phyloP scores from a whole-genome alignment of 2,113 vertebrate species.

The Serilophus lunatus region DNA sequence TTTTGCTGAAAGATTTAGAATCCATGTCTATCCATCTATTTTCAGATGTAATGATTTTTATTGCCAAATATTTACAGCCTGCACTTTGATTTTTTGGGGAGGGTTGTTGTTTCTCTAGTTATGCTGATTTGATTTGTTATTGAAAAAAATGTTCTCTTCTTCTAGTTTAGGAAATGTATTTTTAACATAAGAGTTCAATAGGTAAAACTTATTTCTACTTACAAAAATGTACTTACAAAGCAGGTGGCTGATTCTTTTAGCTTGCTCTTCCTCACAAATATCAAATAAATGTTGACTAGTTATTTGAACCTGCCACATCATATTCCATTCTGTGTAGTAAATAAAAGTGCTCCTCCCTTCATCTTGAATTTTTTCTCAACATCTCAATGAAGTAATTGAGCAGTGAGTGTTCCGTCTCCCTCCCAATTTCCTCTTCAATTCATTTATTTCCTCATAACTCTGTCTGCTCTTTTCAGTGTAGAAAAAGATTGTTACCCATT shows the following conservation, averaged over 20 bases:
- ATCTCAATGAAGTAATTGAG: background rate
- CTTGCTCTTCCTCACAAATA: background rate
- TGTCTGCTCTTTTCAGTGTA: background rate
- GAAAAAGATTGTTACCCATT: background rate
- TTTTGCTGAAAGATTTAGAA: background rate
- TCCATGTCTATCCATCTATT: background rate
- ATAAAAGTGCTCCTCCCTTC: conserved; percentile 74
- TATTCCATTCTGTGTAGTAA: conserved; percentile 70
- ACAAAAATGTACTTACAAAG: conserved; percentile 20
- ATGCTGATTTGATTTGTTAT: background rate
- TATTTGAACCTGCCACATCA: conserved; percentile 26
- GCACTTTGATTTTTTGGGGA: background rate
- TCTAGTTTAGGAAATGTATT: background rate
- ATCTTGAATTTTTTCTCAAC: conserved; percentile 17
- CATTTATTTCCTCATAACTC: background rate
- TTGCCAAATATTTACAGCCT: background rate
- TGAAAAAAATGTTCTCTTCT: background rate
- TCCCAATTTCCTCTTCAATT: background rate
- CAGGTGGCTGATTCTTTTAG: conserved; percentile 32
- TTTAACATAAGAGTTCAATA: background rate
- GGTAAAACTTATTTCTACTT: background rate
- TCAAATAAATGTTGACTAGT: background rate
- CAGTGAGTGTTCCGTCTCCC: background rate
- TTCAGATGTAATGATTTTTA: background rate
- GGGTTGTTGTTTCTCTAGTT: background rate